These are phyloP conservation scores for Drosophila kohkoa DNA, from an alignment of 1,140 invertebrate species.

Conservation along the genomic window DNA sequence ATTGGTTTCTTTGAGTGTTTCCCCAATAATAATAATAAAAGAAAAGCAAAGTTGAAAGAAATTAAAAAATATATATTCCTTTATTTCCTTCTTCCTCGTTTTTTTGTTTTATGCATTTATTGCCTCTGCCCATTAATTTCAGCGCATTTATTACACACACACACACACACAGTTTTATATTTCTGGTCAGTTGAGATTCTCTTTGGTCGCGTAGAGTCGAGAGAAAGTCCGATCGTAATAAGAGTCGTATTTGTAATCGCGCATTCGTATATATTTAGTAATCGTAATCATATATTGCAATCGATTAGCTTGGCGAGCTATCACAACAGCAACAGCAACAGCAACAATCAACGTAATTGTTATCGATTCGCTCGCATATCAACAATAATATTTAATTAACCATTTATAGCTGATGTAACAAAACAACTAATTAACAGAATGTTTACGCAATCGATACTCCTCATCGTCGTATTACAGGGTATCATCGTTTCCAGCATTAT, in stretches of 20 bases:
- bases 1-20: no score
- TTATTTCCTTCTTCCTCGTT: background rate
- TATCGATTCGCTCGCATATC: slow-evolving; percentile 20
- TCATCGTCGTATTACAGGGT: background rate
- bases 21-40: no score
- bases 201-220: background rate
- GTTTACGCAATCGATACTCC: background rate
- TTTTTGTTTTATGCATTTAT: slow-evolving; percentile 6
- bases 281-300: slow-evolving; percentile 17
- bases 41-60: no score
- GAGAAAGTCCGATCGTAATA: slow-evolving; percentile 10
- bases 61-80: no score
- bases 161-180: background rate
- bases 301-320: slow-evolving; percentile 21
- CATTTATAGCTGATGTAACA: slow-evolving; percentile 20
- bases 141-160: slow-evolving; percentile 27
- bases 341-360: slow-evolving; percentile 22
- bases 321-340: background rate
- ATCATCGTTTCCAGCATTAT: background rate
- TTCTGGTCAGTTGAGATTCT: slow-evolving; percentile 11
- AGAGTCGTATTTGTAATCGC: background rate
- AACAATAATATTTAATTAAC: slow-evolving; percentile 25
- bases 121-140: slow-evolving; percentile 29
- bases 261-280: no score
- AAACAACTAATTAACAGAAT: slow-evolving; percentile 17